Evolutionary conservation across 2,888 invertebrate species (phyloP), one percentile per base, ranked within the genome.

Genomic region (Peribatodes rhomboidaria): DNA sequence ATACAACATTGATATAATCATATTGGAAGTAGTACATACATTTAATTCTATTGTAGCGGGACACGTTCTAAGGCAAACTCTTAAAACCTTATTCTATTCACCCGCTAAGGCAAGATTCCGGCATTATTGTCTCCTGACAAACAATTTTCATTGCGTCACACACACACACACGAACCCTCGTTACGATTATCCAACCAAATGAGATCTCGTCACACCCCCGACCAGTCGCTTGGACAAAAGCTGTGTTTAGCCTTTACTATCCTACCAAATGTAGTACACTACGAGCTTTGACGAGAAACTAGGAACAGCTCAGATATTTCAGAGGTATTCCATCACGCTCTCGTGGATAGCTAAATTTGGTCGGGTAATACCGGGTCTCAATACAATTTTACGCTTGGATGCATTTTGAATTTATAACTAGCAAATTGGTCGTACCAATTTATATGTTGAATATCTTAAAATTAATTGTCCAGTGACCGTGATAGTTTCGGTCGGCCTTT

Each of bases 381-480:
- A 90, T 89, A 92, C 92, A 92, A 92, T 92, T 92, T 91, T 89
- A 84, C 86, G 89, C 84, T 80, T 79, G 89, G 86, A 89, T 91
- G 90, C 90, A 90, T 89, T 91, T 91, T 89, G 92, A 92, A 92
- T 92, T 92, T 92, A 92, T 92, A 92, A 92, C 92, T 85, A 90
- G 88, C 86, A 90, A 92, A 92, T 91, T 90, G 92, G 85, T 86
- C 83, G 85, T 84, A 85, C 84, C 88, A 88, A 89, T 90, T 89
- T 89, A 86, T 89, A 87, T 84, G 86, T 86, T 84, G 88, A 88
- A 92, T 90, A 89, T 91, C 90, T 90, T 86, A 80, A 83, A 86
- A 88, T 87, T 91, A 92, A 92, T 90, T 91, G 90, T 82, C 75
- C 76, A 79, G 78, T 81, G 84, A 83, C 87, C 84, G 81, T 82